Evolutionary conservation across 2,797 vertebrate species (phyloP).

Genomic region (Gymnocypris eckloni): DNA sequence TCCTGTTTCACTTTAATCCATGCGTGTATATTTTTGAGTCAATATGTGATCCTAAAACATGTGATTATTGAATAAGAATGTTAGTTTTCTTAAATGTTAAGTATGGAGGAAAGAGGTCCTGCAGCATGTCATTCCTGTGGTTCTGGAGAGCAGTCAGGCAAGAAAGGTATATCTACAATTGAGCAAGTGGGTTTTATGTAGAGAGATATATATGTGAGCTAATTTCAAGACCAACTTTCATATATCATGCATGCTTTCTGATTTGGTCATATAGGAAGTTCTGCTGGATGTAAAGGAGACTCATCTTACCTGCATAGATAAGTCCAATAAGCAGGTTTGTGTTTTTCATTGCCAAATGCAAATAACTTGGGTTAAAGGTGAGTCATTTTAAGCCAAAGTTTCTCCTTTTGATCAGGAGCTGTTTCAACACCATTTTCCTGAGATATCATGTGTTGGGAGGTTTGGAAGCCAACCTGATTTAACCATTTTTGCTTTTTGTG

Average conservation of each 20-base stretch:
- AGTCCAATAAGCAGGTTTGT: constrained; percentile 75
- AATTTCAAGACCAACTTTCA: background rate
- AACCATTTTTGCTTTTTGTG: constrained; percentile 83
- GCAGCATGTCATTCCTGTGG: constrained; percentile 73
- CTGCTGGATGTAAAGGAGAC: constrained; percentile 88
- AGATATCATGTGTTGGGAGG: constrained; percentile 86
- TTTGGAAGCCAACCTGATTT: constrained; percentile 69
- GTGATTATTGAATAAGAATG: background rate
- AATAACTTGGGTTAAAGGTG: background rate
- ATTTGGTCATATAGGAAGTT: constrained; percentile 74
- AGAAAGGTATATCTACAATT: constrained; percentile 66
- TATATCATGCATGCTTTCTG: background rate
- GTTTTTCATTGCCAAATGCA: fast-evolving
- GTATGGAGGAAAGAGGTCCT: constrained; percentile 86
- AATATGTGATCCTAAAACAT: background rate
- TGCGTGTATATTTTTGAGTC: constrained; percentile 14
- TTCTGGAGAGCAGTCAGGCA: constrained; percentile 71
- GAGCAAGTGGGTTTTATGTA: constrained; percentile 11
- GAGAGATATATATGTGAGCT: background rate
- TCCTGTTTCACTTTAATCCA: constrained; percentile 7
- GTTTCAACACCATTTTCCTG: constrained; percentile 81
- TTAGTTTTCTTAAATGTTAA: constrained; percentile 56
- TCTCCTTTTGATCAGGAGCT: constrained; percentile 70
- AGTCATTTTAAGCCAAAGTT: fast-evolving
- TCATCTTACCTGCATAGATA: constrained; percentile 81